Percentiles rank a stretch among this genome's conserved stretches.
Conservation (phyloP, 2,113 vertebrate species). For the Odontophorus gujanensis region DNA sequence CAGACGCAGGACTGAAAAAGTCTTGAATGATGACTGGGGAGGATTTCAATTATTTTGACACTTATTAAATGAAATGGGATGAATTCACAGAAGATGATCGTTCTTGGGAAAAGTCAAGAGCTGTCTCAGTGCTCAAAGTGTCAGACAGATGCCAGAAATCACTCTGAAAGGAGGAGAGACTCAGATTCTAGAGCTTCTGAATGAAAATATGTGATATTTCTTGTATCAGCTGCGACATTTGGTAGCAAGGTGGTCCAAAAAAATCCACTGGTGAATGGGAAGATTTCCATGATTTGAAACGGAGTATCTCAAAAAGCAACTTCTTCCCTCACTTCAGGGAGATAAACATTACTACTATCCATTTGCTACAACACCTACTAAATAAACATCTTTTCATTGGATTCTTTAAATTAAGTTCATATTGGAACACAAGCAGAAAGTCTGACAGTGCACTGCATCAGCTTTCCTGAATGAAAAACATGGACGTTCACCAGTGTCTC, state of each 20-base stretch:
- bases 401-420: not conserved
- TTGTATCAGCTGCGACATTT: not conserved
- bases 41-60: conserved; percentile 29
- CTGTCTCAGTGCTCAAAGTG: not conserved
- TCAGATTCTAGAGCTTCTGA: not conserved
- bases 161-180: not conserved
- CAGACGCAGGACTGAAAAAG: not conserved
- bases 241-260: not conserved
- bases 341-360: accelerated
- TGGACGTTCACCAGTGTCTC: not conserved
- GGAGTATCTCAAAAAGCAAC: not conserved
- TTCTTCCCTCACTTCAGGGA: not conserved
- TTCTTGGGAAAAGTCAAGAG: not conserved
- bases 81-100: not conserved
- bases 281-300: not conserved
- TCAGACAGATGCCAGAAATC: not conserved
- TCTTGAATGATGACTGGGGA: not conserved
- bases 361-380: not conserved
- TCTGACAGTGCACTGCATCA: not conserved
- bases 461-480: not conserved
- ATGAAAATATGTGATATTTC: not conserved
- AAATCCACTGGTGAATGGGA: not conserved
- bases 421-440: not conserved
- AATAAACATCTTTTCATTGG: not conserved
- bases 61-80: not conserved